These are phyloP conservation scores for Neostethus bicornis DNA, from an alignment of 2,797 vertebrate species.

Conservation along the genomic window DNA sequence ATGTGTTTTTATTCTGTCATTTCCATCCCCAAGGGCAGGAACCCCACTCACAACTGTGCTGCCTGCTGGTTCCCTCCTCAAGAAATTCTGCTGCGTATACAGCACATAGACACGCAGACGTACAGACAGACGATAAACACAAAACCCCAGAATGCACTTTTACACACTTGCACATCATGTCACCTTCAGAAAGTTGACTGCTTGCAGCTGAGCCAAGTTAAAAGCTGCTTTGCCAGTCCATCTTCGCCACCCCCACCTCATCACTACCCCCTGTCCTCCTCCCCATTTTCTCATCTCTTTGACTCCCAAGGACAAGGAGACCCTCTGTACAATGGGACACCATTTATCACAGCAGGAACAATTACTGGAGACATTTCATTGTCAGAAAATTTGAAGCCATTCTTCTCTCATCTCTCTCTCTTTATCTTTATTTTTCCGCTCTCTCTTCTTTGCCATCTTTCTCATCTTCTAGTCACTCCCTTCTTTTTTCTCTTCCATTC, in stretches of 20 bases:
- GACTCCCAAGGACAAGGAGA: constrained; percentile 79
- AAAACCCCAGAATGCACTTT: not conserved
- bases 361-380: constrained; percentile 80
- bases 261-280: constrained; percentile 37
- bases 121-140: constrained; percentile 13
- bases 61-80: constrained; percentile 64
- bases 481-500: constrained; percentile 16
- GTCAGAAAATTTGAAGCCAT: constrained; percentile 77
- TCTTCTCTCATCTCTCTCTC: constrained; percentile 57
- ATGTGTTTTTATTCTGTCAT: constrained; percentile 76
- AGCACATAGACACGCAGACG: constrained; percentile 24
- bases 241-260: constrained; percentile 31
- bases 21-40: constrained; percentile 63
- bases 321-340: constrained; percentile 69
- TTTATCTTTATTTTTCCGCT: constrained; percentile 51
- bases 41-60: constrained; percentile 55
- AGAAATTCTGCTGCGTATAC: constrained; percentile 55
- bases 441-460: constrained; percentile 36
- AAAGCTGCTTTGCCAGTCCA: constrained; percentile 62
- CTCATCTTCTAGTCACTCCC: constrained; percentile 28
- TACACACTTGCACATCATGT: constrained; percentile 24
- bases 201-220: constrained; percentile 64
- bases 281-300: constrained; percentile 59
- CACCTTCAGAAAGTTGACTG: constrained; percentile 64
- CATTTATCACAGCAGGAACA: constrained; percentile 80